Conservation (phyloP, 2,888 invertebrate species). For the Cepaea hortensis region DNA sequence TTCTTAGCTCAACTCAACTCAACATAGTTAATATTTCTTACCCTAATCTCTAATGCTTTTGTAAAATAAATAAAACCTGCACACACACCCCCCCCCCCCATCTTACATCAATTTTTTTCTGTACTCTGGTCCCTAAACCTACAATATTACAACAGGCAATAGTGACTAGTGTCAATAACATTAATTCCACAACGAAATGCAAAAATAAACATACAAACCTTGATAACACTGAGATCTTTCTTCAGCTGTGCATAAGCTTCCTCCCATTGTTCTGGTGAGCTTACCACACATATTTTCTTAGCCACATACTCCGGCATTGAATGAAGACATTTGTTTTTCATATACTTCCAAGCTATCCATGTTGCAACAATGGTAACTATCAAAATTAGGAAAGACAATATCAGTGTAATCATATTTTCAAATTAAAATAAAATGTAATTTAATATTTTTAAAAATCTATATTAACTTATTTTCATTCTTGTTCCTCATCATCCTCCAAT, state of each 20-base stretch:
- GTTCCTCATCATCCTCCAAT: no score
- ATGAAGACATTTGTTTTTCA: conserved; percentile 3
- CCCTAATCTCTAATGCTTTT: no score
- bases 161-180: no score
- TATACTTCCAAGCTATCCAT: conserved; percentile 30
- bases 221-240: conserved; percentile 41
- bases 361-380: conserved; percentile 1
- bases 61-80: no score
- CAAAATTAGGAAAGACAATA: conserved; percentile 6
- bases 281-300: conserved; percentile 27
- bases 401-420: not conserved
- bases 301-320: not conserved
- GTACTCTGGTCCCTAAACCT: no score
- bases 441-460: no score
- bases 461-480: no score
- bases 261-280: conserved; percentile 57
- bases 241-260: conserved; percentile 50
- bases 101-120: no score
- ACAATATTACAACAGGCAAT: no score
- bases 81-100: no score
- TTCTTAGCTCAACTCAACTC: no score
- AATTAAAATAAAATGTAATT: not conserved
- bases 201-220: conserved; percentile 25
- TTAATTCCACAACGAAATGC: not conserved
- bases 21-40: no score